Base-by-base conservation (phyloP, 2,797 vertebrate genomes). In the Euthynnus affinis region DNA sequence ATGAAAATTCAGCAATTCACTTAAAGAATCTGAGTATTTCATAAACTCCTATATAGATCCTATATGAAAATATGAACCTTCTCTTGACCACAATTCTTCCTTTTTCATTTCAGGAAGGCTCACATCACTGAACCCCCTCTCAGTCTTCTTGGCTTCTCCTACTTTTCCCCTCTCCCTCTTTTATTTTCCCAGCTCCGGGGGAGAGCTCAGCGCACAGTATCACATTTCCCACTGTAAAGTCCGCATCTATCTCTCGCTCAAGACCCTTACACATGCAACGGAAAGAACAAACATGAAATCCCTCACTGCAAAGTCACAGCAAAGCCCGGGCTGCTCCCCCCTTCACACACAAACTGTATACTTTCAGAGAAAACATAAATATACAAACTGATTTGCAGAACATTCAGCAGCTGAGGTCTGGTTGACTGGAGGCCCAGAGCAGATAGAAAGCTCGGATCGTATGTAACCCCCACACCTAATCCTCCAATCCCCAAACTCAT, bases 281-380 rank as follows among this genome's bases (percentile, higher is more conserved):
- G 63, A 61, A 64, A 73, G 8, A 84, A 70, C 58, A 67, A 40
- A 58, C 22, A 74, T 60, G 15, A 9, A 78, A 70, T 62, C 55
- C 49, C 61, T 61, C 32, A 64, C 34, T 57, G 71, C 37, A 63
- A 49, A 70, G 65, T 69, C 74, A 55, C 22, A 63, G 70, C 71
- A 52, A 69, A 71, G 56, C 46, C 53, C 48, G 23, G 52, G 25
- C 32, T 25, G 14, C 68, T 48, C 48, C 10, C 13, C 46, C 46
- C 10, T 37, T 65, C 53, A 52, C 63, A 62, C 61, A 70, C 48
- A 78, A 62, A 60, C 79, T 70, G 76, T 73, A 25, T 37, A 67
- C 25, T 40, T 59, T 58, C 32, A 66, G 57, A 87, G 61, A 68
- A 84, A 83, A 76, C 53, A 82, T 72, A 78, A 81, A 88, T 62